phyloP scores from a whole-genome alignment of 2,888 invertebrate genomes.

The Seira ritae region DNA sequence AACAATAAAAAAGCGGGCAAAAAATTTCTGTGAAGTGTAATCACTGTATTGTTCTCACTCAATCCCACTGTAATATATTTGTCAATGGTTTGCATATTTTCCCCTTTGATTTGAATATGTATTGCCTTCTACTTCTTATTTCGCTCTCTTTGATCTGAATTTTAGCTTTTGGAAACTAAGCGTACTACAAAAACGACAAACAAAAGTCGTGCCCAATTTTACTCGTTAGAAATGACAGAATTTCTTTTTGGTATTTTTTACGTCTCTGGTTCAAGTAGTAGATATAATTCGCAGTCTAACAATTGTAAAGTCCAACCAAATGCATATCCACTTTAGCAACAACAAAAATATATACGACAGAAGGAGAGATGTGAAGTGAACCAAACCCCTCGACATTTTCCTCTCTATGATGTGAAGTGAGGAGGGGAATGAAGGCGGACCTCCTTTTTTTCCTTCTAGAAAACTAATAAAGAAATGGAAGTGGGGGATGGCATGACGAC shows the following conservation, averaged over 20 bases:
- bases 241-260: neutral
- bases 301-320: neutral
- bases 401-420: constrained; percentile 1
- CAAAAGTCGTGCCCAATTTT: constrained; percentile 3
- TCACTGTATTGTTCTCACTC: no score
- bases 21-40: no score
- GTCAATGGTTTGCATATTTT: no score
- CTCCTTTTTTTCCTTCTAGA: neutral
- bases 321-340: neutral
- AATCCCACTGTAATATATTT: no score
- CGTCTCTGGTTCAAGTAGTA: neutral
- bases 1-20: no score
- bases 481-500: neutral
- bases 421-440: constrained; percentile 3
- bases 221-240: neutral
- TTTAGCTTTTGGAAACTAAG: neutral
- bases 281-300: neutral
- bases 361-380: no score
- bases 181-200: neutral
- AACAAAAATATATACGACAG: neutral
- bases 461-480: constrained; percentile 11
- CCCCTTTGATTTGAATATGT: no score
- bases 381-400: neutral
- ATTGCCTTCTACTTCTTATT: no score
- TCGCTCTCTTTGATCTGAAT: neutral